Evolutionary conservation across 2,888 invertebrate genomes (phyloP).

Genomic region (Heliconius ismenius): DNA sequence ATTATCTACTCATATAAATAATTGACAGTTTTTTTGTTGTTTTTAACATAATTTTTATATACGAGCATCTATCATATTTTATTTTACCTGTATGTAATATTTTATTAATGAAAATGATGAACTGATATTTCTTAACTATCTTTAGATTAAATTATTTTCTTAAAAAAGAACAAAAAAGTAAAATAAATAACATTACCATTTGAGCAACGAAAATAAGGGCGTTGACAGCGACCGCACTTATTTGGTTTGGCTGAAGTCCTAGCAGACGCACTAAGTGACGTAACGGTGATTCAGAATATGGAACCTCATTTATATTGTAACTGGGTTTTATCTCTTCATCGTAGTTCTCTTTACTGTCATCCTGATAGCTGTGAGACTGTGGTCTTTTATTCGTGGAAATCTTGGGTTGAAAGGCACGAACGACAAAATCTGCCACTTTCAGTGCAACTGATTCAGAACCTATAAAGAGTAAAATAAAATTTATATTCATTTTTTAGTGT

Average conservation of each 20-base stretch:
- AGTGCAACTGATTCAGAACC: constrained; percentile 73
- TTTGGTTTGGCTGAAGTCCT: constrained; percentile 88
- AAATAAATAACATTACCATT: constrained; percentile 80
- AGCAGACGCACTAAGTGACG: constrained; percentile 84
- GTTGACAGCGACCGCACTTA: constrained; percentile 91
- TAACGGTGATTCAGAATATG: constrained; percentile 71
- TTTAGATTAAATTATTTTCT: not conserved
- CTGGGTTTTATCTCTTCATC: constrained; percentile 55
- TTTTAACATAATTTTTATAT: not conserved
- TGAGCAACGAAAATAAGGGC: constrained; percentile 92
- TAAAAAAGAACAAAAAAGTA: not conserved
- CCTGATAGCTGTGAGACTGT: constrained; percentile 47
- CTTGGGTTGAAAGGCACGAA: constrained; percentile 67
- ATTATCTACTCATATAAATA: not conserved
- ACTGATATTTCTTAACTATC: not conserved
- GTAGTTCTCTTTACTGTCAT: constrained; percentile 52
- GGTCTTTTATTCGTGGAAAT: constrained; percentile 46
- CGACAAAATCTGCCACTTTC: constrained; percentile 76
- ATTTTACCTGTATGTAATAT: not conserved
- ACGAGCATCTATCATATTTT: not conserved
- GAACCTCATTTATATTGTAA: constrained; percentile 74
- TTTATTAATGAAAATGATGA: too few species aligned
- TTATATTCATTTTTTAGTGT: not conserved
- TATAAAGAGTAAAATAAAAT: constrained; percentile 49
- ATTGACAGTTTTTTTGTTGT: not conserved